Evolutionary conservation across 2,888 invertebrate genomes (phyloP), one percentile per base, ranked within the genome.

Genomic region (Ellobium chinense): DNA sequence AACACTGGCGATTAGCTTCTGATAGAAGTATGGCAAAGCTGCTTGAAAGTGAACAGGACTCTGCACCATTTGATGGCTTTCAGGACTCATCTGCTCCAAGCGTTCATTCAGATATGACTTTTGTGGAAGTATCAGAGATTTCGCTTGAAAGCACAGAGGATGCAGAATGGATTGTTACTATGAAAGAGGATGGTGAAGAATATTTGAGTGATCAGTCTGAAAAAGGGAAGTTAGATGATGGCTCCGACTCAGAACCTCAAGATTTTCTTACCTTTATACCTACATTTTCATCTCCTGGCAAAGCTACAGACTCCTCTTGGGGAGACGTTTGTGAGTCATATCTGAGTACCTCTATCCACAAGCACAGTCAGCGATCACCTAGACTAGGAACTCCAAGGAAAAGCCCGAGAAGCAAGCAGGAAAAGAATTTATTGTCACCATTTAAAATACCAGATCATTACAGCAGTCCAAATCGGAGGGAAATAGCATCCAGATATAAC

Each of bases 221-320:
- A 14, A 36, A 31, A 1, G 65, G 36, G 5, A 29, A 1, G 34
- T 39, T 68, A 2, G 24, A 24, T 18, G 18, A 12, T 65, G 65
- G 21, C 34, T 3, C 12, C 37, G 27, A 56, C n/a, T 21, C 29
- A 5, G 80, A 39, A 9, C 2, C 31, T n/a, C 58, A 79, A 60
- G 77, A 73, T 21, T 76, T 78, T 5, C 34, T 69, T 2, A 65
- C 31, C 2, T 78, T 82, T 36, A 68, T 83, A 34, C 80, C 83
- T 1, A 76, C 68, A 31, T 84, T 88, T 77, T 86, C 88, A 0
- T 90, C 89, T 31, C 89, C 89, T 14, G 85, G 85, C 7, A 88
- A 88, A 83, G 77, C 63, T 9, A 87, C 89, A 0, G 85, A 89
- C 62, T 87, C 88, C 0, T 89, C 89, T 0, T 90, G 89, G 89